phyloP scores from a whole-genome alignment of 2,113 vertebrate genomes.

The Pachycephala philippinensis region DNA sequence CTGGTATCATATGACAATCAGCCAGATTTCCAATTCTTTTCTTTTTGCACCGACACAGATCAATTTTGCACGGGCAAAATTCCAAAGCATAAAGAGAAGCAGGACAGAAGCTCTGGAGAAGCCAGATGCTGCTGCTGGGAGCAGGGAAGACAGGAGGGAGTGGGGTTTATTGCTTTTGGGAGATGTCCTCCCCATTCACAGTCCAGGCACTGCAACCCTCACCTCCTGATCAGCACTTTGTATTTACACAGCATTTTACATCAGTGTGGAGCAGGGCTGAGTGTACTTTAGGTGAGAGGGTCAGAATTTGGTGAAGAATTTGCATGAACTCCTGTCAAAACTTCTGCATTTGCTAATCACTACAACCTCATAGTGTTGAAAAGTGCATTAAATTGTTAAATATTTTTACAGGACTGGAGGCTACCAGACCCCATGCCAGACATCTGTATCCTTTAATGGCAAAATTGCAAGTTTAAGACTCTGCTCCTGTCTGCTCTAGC shows the following conservation, averaged over 20 bases:
- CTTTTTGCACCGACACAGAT: not conserved
- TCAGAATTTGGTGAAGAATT: not conserved
- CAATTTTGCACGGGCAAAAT: not conserved
- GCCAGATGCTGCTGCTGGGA: not conserved
- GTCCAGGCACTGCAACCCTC: not conserved
- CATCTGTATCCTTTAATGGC: not conserved
- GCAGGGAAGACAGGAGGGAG: not conserved
- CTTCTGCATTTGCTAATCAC: rapidly evolving
- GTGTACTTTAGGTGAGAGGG: no score
- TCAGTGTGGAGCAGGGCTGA: not conserved
- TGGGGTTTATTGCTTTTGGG: rapidly evolving
- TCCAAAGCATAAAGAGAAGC: not conserved
- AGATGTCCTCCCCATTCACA: not conserved
- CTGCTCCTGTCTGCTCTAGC: not conserved
- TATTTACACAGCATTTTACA: not conserved
- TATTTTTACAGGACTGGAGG: not conserved
- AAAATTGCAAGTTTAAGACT: not conserved
- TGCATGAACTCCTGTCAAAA: not conserved
- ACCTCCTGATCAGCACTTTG: not conserved
- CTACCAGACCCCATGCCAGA: not conserved
- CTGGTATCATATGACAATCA: not conserved
- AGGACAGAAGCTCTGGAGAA: not conserved
- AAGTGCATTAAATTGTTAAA: not conserved
- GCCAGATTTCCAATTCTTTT: not conserved
- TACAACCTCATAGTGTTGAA: not conserved